Conservation (phyloP, 2,797 vertebrate species). For the Eulemur mongoz region DNA sequence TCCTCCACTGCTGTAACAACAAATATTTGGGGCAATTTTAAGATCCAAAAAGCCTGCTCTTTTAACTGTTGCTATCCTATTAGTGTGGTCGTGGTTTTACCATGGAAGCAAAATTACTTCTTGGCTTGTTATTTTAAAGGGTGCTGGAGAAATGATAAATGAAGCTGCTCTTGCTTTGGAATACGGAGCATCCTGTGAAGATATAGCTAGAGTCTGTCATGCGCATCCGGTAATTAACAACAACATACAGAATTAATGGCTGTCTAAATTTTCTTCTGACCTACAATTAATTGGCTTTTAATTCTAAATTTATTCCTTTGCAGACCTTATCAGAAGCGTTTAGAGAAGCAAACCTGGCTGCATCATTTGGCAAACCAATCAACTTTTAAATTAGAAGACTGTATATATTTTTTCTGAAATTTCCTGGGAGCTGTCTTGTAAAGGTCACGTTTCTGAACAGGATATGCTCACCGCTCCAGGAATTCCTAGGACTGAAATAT, state of each 20-base stretch:
- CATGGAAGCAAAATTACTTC: constrained; percentile 45
- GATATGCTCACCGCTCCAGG: constrained; percentile 61
- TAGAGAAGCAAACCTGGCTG: constrained; percentile 98
- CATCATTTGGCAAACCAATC: constrained; percentile 98
- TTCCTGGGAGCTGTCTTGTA: constrained; percentile 68
- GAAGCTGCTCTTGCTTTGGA: constrained; percentile 98
- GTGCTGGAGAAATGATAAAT: constrained; percentile 98
- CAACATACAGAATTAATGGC: not conserved
- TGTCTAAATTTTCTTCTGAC: not conserved
- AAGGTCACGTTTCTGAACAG: constrained; percentile 68
- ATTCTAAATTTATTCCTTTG: constrained; percentile 65
- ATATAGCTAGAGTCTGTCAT: constrained; percentile 97
- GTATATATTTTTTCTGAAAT: constrained; percentile 72
- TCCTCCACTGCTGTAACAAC: not conserved
- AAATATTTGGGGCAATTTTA: not conserved
- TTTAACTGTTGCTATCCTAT: not conserved
- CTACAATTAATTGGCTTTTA: not conserved
- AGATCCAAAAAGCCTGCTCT: not conserved
- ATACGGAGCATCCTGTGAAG: constrained; percentile 98
- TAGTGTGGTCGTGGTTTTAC: constrained; percentile 17
- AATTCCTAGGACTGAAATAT: constrained; percentile 80
- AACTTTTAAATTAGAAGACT: constrained; percentile 91
- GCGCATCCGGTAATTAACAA: constrained; percentile 93
- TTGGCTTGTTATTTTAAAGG: constrained; percentile 85
- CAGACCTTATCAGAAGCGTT: constrained; percentile 99